Percentiles rank a stretch among this genome's conserved stretches.
phyloP scores from a whole-genome alignment of 2,113 vertebrate genomes.

The Urocolius indicus region DNA sequence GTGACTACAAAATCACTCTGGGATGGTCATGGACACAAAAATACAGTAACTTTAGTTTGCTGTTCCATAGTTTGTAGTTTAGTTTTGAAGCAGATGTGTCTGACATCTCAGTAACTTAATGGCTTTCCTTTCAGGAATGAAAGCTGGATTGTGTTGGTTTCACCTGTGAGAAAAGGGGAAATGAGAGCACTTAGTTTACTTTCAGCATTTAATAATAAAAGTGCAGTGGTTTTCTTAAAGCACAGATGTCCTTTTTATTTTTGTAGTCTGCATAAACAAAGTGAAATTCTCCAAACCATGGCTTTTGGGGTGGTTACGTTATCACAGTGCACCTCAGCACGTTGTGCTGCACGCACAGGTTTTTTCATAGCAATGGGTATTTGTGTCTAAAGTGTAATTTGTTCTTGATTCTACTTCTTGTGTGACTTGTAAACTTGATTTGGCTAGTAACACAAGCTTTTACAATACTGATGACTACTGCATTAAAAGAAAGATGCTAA shows the following conservation, averaged over 20 bases:
- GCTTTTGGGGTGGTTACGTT: not conserved
- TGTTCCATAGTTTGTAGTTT: not conserved
- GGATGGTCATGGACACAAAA: not conserved
- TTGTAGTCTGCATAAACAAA: not conserved
- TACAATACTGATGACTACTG: not conserved
- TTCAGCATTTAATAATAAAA: not conserved
- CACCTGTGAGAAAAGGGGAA: not conserved
- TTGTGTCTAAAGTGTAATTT: not conserved
- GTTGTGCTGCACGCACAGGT: not conserved
- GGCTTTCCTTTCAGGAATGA: not conserved
- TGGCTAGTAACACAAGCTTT: not conserved
- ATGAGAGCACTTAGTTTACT: not conserved
- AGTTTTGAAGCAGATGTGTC: not conserved
- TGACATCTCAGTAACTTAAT: not conserved
- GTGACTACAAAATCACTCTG: not conserved
- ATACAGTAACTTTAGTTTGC: not conserved
- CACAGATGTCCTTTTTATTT: not conserved
- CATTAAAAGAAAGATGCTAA: not conserved
- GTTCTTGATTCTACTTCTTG: not conserved
- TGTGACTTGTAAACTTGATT: not conserved
- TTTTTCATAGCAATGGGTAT: not conserved
- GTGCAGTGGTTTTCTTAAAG: not conserved
- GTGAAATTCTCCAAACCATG: not conserved
- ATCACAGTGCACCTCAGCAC: not conserved
- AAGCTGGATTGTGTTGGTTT: not conserved